Base-by-base conservation (phyloP, 2,888 invertebrate genomes). In the Coelopa pilipes region DNA sequence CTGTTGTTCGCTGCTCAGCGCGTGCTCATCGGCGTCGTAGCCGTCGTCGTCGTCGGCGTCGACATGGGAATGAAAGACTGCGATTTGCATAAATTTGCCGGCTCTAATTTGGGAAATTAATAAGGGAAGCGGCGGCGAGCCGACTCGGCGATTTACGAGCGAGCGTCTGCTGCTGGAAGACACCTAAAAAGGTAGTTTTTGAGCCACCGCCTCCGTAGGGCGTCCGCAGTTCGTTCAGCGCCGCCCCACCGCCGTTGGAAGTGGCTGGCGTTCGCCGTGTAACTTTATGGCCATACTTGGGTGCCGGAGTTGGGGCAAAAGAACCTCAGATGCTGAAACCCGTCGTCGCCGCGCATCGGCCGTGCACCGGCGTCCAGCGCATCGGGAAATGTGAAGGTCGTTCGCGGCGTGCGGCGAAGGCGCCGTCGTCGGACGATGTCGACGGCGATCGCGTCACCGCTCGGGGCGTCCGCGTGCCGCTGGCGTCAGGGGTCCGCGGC, bases 381-480 rank as follows among this genome's bases (percentile, higher is more conserved):
- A 62, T 45, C 34, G 62, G 45, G 15, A 62, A 62, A 62, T 62
- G 62, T 62, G 62, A 62, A 62, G 62, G 62, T 62, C 45, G 62
- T 53, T 34, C 34, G 62, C 34, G 12, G 34, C 62, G n/a, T 34
- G 24, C 45, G 34, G 21, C 53, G n/a, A 53, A 3, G n/a, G 3
- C 53, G n/a, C 2, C 53, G 10, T 15, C 53, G n/a, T 3, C 53
- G 13, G 53, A 3, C 10, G 3, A 3, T 2, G 34, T 34, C 34
- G 34, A 34, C 7, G 34, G 34, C 34, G 34, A 34, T 34, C 2
- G 34, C 34, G 34, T 34, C 34, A 34, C 19, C 24, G 57, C 57
- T 21, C 4, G 19, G 10, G 24, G 11, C 12, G 57, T 59, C 57
- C 57, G 19, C 19, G 19, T 59, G 57, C 65, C 46, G 21, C 21